Base-by-base conservation (phyloP, 2,113 vertebrate species). In the Lamprotornis superbus region DNA sequence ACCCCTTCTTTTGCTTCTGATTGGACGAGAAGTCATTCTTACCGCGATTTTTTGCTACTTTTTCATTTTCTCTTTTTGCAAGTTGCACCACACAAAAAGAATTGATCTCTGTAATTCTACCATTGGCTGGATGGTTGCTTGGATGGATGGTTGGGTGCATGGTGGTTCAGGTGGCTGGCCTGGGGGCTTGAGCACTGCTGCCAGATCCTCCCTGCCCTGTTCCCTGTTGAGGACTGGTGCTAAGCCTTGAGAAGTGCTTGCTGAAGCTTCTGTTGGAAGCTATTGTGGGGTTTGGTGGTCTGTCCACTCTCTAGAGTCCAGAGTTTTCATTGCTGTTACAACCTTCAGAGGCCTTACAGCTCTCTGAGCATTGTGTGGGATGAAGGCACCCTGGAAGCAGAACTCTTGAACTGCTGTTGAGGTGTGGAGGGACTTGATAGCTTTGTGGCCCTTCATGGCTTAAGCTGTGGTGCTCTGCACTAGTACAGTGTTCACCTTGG, bases 161-260 rank as follows among this genome's bases (percentile, higher is more conserved):
- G 49, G 18, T 21, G 53, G 49, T 67, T 7, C 3, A 24, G 15
- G 65, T 61, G 64, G 6, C 63, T 67, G 76, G 30, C 20, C 33
- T 15, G 3, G 14, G n/a, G 16, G n/a, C 25, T 27, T 1, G 5
- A 22, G 57, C 2, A 1, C 18, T 88, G 76, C 80, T 80, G 49
- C 71, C 87, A 33, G 49, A 30, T 21, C 28, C 37, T 59, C 20
- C 37, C 12, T 69, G 59, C 35, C 33, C 39, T 50, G 63, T 30
- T 44, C 7, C 22, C n/a, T 30, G 1, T 21, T 12, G n/a, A 47
- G 19, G 12, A 15, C 46, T 47, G 19, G 25, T 74, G 52, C 21
- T 47, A 12, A 67, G 18, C n/a, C n/a, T 49, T n/a, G 60, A 37
- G 28, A 20, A 33, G 11, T 2, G 5, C 74, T 61, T 0, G 0